Evolutionary conservation across 2,797 vertebrate species (phyloP).

Genomic region (Eupleurogrammus muticus): DNA sequence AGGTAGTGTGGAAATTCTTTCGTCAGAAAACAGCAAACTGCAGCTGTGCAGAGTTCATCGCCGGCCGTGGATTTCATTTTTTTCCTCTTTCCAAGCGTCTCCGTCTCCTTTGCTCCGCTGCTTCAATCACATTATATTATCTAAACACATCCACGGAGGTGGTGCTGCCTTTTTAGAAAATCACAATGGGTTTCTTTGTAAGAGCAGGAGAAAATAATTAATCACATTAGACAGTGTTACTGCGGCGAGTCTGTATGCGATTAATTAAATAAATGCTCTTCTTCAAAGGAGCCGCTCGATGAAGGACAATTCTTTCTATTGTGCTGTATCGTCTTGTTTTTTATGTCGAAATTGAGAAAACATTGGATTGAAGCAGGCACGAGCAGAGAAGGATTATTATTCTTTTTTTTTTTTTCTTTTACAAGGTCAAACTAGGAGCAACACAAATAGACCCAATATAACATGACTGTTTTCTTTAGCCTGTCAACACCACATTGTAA

Average conservation of each 20-base stretch:
- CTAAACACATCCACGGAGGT: constrained; percentile 70
- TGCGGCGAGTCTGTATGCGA: constrained; percentile 59
- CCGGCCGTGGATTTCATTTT: constrained; percentile 38
- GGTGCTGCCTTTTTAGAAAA: constrained; percentile 62
- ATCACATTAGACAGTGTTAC: constrained; percentile 70
- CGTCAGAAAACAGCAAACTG: constrained; percentile 16
- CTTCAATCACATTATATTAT: constrained; percentile 72
- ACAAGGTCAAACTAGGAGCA: constrained; percentile 72
- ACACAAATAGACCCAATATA: constrained; percentile 74
- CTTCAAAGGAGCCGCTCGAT: constrained; percentile 62
- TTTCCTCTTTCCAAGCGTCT: constrained; percentile 69
- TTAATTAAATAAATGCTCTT: constrained; percentile 76
- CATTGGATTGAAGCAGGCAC: constrained; percentile 44
- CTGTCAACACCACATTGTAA: constrained; percentile 71
- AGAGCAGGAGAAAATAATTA: constrained; percentile 72
- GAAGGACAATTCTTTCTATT: constrained; percentile 62
- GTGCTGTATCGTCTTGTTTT: constrained; percentile 48
- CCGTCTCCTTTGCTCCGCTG: constrained; percentile 62
- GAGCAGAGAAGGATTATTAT: constrained; percentile 33
- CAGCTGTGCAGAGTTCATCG: constrained; percentile 44
- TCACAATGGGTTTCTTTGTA: constrained; percentile 70
- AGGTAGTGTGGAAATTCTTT: neutral
- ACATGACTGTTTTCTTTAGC: constrained; percentile 72
- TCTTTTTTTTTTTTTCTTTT: constrained; percentile 40
- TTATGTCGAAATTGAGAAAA: constrained; percentile 59